Base-by-base conservation (phyloP, 2,888 invertebrate species). In the Rutpela maculata region DNA sequence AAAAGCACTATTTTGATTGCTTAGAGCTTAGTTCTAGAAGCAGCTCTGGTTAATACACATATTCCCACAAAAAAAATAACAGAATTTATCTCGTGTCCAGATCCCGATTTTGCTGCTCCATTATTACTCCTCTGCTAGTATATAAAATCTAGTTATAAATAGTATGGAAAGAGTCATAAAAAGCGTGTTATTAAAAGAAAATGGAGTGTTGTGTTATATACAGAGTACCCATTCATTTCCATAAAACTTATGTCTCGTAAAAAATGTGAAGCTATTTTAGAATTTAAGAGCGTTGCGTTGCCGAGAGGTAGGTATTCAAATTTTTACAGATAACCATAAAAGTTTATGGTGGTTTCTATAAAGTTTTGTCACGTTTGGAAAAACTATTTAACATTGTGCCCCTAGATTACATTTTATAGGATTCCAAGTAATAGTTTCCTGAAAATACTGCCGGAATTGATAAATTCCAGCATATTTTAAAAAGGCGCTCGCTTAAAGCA, bases 401-500 rank as follows among this genome's bases (percentile, higher is more conserved):
- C 57, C 59, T 59, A 57, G 70, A 70, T 70, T 70, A 70, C 70
- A 70, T 70, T 70, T 70, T 70, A 70, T 70, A 59, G 70, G 68
- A 59, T 70, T 60, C 57, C 19, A 18, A 15, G 59, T 70, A 70
- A 70, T 56, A 70, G 70, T 60, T 70, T 60, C 59, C 57, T 38
- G 60, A 35, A 70, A 59, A 43, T 70, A 59, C 70, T 70, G 31
- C n/a, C 57, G 68, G 70, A 60, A 70, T 59, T 70, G 70, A 70
- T 70, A 60, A 70, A 70, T 60, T 70, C 70, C 31, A 70, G 59
- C 59, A 70, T 70, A 70, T 70, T 70, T 70, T 70, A 70, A 72
- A 65, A 62, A 63, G 55, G 55, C 50, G 63, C 17, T 19, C 12
- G 56, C 65, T 72, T 35, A 26, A 73, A 59, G 43, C 31, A 70